A percentile compares a stretch with the other conserved stretches of the same genome.
phyloP scores from a whole-genome alignment of 2,888 invertebrate genomes.

The Neria commutata region DNA sequence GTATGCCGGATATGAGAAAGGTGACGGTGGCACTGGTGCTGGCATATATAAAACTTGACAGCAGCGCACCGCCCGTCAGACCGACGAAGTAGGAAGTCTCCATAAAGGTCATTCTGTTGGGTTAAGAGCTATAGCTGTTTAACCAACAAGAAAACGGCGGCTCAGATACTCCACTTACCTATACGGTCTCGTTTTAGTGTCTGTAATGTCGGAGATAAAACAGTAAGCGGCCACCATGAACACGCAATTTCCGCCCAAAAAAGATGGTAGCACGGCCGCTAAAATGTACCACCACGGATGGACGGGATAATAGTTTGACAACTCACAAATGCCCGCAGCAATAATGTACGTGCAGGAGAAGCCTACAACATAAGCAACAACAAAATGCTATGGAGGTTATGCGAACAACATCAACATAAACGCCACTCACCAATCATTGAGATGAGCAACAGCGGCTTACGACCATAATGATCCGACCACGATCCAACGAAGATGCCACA shows the following conservation, averaged over 20 bases:
- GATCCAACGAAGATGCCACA: conserved; percentile 76
- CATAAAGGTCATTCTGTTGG: conserved; percentile 67
- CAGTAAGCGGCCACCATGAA: conserved; percentile 69
- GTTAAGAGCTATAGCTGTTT: not conserved
- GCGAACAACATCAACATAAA: no score
- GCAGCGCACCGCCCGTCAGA: conserved; percentile 67
- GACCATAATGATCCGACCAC: conserved; percentile 81
- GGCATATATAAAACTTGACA: conserved; percentile 67
- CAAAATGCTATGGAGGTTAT: no score
- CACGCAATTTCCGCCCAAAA: conserved; percentile 69
- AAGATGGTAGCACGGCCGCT: conserved; percentile 65
- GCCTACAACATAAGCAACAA: no score
- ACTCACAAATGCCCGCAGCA: conserved; percentile 48
- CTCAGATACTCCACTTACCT: conserved; percentile 62
- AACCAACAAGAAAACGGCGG: not conserved
- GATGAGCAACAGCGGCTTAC: conserved; percentile 72
- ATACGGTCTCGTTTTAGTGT: conserved; percentile 67
- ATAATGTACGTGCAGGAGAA: conserved; percentile 52
- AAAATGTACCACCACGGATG: conserved; percentile 64
- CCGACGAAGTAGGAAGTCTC: conserved; percentile 69
- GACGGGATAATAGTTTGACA: conserved; percentile 46
- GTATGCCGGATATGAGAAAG: conserved; percentile 49
- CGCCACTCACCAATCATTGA: conserved; percentile 67
- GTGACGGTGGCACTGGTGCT: conserved; percentile 49
- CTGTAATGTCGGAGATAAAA: conserved; percentile 71